Base-by-base conservation (phyloP, 1,140 invertebrate species). In the Nasonia giraulti region DNA sequence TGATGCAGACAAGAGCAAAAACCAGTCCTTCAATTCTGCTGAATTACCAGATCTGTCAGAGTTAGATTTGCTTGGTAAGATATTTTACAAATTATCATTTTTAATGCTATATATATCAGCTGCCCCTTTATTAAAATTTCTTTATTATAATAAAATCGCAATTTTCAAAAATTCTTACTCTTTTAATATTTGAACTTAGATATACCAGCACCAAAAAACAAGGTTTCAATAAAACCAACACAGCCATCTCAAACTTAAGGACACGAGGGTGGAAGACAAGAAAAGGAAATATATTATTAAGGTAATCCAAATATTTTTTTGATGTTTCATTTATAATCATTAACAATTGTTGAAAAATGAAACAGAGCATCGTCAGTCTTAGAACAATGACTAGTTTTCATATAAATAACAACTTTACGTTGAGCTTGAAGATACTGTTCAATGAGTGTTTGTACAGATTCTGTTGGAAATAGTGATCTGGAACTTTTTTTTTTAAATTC, bases 41-140 rank as follows among this genome's bases (percentile, higher is more conserved):
- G 87, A 90, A 76, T 84, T 89, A 81, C 87, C 89, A 20, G 79
- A 89, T 83, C 77, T 88, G 11, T 7, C 69, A 31, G 85, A 81
- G 20, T 81, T 89, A 27, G 84, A 87, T 84, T 86, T 89, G 74
- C 75, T 85, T 79, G 89, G 89, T 89, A 87, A 86, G 23, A 71
- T 31, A 74, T 44, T 74, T 62, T 75, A 74, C n/a, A 73, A 73
- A 55, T 47, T 47, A 27, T 27, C 31, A 33, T 33, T 71, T 12
- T 71, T 71, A 71, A 31, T 10, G 6, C 10, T 71, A 31, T 68
- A 27, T 11, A 75, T 37, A 80, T 68, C 62, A 27, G 78, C 37
- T 33, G 23, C 20, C 31, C 74, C 47, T 76, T n/a, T 47, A 76
- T 74, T 82, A 71, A 33, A 50, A 55, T 27, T 55, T 12, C 31